phyloP scores from a whole-genome alignment of 2,797 vertebrate species.

The Crax fasciolata region DNA sequence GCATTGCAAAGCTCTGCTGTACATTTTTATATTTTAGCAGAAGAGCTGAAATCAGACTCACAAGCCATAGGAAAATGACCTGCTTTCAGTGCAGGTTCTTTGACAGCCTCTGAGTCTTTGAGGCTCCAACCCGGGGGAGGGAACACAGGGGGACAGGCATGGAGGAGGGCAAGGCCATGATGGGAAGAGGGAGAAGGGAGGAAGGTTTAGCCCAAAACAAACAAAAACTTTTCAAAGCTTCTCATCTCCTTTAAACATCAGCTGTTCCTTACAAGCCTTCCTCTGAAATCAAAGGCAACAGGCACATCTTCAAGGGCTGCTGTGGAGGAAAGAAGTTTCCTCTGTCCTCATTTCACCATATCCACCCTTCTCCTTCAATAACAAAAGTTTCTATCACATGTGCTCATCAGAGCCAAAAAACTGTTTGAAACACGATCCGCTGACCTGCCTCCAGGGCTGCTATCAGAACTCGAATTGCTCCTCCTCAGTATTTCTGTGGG shows the following conservation, averaged over 20 bases:
- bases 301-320: background rate
- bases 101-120: background rate
- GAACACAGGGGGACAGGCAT: background rate
- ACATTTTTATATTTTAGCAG: background rate
- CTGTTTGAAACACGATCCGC: background rate
- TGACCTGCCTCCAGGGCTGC: background rate
- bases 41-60: background rate
- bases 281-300: background rate
- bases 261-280: background rate
- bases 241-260: background rate
- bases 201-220: background rate
- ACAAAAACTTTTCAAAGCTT: background rate
- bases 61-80: background rate
- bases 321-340: background rate
- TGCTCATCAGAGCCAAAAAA: background rate
- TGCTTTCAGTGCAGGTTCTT: background rate
- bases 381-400: background rate
- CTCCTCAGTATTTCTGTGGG: background rate
- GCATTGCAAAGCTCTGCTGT: background rate
- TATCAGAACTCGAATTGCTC: background rate
- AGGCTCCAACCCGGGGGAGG: background rate
- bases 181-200: background rate
- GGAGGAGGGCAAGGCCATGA: background rate
- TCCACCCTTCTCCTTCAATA: background rate
- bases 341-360: background rate